Percentiles rank a stretch among this genome's conserved stretches.
phyloP scores from a whole-genome alignment of 2,888 invertebrate genomes.

The Lumbricus terrestris region DNA sequence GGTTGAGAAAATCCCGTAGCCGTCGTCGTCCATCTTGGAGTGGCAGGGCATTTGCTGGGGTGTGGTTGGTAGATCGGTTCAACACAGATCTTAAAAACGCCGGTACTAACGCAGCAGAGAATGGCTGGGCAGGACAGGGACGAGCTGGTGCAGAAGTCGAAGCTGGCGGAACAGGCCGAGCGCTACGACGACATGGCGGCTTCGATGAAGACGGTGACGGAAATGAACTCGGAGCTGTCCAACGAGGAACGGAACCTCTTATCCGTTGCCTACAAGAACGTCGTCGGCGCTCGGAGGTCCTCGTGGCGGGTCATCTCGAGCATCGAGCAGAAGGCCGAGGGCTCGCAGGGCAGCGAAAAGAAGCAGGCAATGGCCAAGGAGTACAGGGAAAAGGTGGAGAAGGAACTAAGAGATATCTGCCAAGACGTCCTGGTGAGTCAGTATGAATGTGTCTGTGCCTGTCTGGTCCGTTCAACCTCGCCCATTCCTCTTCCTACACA shows the following conservation, averaged over 20 bases:
- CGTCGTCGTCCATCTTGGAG: background rate
- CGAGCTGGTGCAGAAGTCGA: slow-evolving; percentile 96
- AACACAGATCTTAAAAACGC: background rate
- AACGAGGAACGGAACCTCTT: slow-evolving; percentile 97
- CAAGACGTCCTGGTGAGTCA: slow-evolving; percentile 91
- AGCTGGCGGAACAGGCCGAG: slow-evolving; percentile 98
- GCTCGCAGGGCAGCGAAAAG: slow-evolving; percentile 36
- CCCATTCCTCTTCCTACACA: background rate
- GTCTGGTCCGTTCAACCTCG: background rate
- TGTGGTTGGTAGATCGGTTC: background rate
- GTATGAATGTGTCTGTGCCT: background rate
- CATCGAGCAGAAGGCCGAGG: slow-evolving; percentile 96
- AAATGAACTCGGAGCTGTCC: slow-evolving; percentile 87
- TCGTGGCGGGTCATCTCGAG: slow-evolving; percentile 99
- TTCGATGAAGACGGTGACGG: slow-evolving; percentile 96
- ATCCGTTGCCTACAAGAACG: slow-evolving; percentile 98
- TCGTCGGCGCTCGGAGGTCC: slow-evolving; percentile 92
- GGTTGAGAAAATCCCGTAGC: background rate
- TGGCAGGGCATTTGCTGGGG: too few species aligned
- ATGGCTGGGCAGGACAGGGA: slow-evolving; percentile 62
- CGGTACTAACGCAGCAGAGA: background rate
- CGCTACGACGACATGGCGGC: slow-evolving; percentile 97
- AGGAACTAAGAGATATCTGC: slow-evolving; percentile 98
- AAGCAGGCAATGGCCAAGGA: slow-evolving; percentile 99
- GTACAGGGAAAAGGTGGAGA: slow-evolving; percentile 99